Conservation (phyloP, 1,140 invertebrate species). For the Formica selysi region DNA sequence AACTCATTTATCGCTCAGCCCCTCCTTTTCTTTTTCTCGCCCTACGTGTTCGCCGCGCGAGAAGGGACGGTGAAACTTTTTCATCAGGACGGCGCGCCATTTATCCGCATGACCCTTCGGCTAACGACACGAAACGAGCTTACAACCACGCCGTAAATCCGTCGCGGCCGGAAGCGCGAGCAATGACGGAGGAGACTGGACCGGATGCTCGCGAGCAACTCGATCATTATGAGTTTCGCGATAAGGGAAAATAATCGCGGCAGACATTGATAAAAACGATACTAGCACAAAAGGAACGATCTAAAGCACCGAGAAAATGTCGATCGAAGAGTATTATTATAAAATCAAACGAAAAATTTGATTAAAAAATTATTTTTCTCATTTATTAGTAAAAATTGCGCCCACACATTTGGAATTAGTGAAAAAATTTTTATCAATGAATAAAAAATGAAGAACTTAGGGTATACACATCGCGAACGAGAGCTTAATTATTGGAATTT, state of each 20-base stretch:
- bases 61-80: constrained; percentile 68
- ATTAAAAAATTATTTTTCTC: neutral
- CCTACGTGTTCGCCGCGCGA: constrained; percentile 1
- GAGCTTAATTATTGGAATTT: neutral
- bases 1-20: constrained; percentile 58
- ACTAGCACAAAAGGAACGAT: neutral
- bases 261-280: no score
- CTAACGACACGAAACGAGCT: constrained; percentile 72
- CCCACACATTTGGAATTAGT: neutral
- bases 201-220: constrained; percentile 36
- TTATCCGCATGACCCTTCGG: constrained; percentile 58
- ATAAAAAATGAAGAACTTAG: neutral
- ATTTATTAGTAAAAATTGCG: neutral
- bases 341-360: neutral
- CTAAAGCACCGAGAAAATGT: neutral
- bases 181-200: neutral
- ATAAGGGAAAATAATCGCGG: neutral
- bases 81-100: constrained; percentile 65
- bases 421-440: neutral
- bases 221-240: constrained; percentile 12
- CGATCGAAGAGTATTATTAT: neutral
- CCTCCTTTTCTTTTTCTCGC: constrained; percentile 1
- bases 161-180: constrained; percentile 63
- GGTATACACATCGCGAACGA: neutral
- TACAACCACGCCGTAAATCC: constrained; percentile 71